Evolutionary conservation across 2,888 invertebrate genomes (phyloP), one percentile per base, ranked within the genome.

Genomic region (Cepaea hortensis): DNA sequence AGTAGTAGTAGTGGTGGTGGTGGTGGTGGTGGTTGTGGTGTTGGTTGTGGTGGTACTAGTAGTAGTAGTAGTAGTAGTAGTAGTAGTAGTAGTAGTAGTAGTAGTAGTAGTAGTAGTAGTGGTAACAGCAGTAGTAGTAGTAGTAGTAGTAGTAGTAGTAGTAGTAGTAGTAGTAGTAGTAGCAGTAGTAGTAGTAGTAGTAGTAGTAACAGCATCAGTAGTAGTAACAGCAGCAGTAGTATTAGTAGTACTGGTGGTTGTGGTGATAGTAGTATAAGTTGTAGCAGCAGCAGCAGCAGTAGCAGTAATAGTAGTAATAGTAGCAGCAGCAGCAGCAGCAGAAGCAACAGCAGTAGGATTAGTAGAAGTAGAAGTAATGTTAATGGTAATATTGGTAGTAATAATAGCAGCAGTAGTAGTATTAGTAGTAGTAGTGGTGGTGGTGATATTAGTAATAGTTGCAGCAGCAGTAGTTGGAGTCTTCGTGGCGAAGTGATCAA

Each of bases 111-210:
- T 72, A 68, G n/a, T 72, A 72, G 72, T 72, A 72, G 23, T 23
- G 3, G 23, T 72, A 72, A 4, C 9, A 72, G 23, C 9, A 68
- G 5, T 72, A 72, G 23, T 9, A 72, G 5, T 9, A 23, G 6
- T 72, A 72, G 72, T 72, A 72, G 23, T 72, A 72, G 72, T 72
- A 72, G 35, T 72, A 72, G 23, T 72, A 72, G 72, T 23, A 72
- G 72, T 23, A 72, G 23, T 46, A 46, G 73, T 73, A 73, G 46
- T 73, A 46, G 46, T 46, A 73, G 73, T 46, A 73, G 73, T 73
- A 46, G 73, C 46, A 73, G 35, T 73, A 73, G 73, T 73, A 46
- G 13, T 73, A 73, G 46, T 73, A 73, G 73, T 73, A 73, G 35
- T 73, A 73, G 73, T 73, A 73, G 73, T 73, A 73, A 15, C 46